phyloP scores from a whole-genome alignment of 2,113 vertebrate species.

The Archilochus colubris region DNA sequence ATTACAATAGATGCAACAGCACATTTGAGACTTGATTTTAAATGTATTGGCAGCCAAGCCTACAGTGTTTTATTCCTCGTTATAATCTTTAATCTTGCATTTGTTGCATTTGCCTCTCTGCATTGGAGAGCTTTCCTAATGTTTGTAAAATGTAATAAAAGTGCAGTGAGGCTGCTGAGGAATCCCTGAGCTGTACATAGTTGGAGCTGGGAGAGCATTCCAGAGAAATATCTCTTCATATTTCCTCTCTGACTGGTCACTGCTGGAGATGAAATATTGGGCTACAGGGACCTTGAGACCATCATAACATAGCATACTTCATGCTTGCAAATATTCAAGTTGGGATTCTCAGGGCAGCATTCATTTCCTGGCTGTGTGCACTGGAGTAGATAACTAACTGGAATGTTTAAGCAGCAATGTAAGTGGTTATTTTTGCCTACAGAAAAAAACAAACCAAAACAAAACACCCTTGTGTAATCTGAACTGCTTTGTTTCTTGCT shows the following conservation, averaged over 20 bases:
- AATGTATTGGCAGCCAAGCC: not conserved
- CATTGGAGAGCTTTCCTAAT: not conserved
- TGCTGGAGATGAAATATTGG: not conserved
- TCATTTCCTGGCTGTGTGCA: not conserved
- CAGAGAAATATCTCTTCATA: not conserved
- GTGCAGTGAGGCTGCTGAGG: not conserved
- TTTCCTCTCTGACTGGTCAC: slow-evolving; percentile 4
- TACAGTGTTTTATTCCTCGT: not conserved
- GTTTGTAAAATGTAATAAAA: slow-evolving; percentile 1
- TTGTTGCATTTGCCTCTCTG: not conserved
- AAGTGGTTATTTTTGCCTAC: slow-evolving; percentile 17
- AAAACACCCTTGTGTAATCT: not conserved
- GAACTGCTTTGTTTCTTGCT: not conserved
- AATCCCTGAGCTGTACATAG: not conserved
- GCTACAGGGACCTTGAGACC: not conserved
- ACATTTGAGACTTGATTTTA: not conserved
- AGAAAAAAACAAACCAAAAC: not conserved
- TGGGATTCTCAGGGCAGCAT: not conserved
- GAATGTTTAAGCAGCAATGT: not conserved
- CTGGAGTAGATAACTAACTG: not conserved
- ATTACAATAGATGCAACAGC: not conserved
- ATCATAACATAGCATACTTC: not conserved
- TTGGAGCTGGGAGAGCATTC: not conserved
- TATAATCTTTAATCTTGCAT: not conserved
- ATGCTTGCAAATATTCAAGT: not conserved